phyloP scores from a whole-genome alignment of 1,140 invertebrate genomes.

The Lepidurus apus region DNA sequence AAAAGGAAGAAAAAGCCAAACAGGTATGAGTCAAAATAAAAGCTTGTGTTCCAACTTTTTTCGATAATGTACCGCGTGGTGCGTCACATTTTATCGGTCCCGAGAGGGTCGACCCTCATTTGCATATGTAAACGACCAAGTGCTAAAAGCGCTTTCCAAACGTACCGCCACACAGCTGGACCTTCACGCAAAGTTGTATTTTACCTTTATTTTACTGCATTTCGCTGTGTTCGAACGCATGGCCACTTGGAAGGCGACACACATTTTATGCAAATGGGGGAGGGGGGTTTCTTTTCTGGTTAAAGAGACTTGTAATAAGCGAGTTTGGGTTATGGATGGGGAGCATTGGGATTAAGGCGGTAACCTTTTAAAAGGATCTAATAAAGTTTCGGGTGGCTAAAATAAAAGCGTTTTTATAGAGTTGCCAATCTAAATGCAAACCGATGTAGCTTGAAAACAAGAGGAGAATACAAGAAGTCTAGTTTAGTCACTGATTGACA shows the following conservation, averaged over 20 bases:
- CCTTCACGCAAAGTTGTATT: constrained; percentile 15
- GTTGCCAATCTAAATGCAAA: constrained; percentile 5
- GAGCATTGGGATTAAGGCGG: neutral
- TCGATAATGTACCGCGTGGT: neutral
- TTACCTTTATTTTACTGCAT: constrained; percentile 12
- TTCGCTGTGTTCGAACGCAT: neutral
- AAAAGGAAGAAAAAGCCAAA: neutral
- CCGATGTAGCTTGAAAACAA: neutral
- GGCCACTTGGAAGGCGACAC: constrained; percentile 3
- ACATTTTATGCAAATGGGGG: constrained; percentile 13
- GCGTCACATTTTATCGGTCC: neutral
- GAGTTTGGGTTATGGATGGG: neutral
- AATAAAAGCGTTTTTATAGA: neutral
- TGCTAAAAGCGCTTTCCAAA: constrained; percentile 21
- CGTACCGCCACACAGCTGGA: constrained; percentile 20
- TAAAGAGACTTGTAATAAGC: constrained; percentile 9
- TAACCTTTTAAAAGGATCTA: constrained; percentile 5
- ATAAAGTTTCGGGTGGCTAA: neutral
- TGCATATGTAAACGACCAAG: constrained; percentile 18
- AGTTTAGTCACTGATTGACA: constrained; percentile 4
- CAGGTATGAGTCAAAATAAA: neutral
- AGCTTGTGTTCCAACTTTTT: neutral
- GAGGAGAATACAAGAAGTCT: neutral
- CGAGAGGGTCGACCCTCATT: constrained; percentile 2
- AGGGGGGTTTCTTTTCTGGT: neutral